A percentile compares a stretch with the other conserved stretches of the same genome.
Conservation (phyloP, 2,888 invertebrate species). For the Heliconius cydno region DNA sequence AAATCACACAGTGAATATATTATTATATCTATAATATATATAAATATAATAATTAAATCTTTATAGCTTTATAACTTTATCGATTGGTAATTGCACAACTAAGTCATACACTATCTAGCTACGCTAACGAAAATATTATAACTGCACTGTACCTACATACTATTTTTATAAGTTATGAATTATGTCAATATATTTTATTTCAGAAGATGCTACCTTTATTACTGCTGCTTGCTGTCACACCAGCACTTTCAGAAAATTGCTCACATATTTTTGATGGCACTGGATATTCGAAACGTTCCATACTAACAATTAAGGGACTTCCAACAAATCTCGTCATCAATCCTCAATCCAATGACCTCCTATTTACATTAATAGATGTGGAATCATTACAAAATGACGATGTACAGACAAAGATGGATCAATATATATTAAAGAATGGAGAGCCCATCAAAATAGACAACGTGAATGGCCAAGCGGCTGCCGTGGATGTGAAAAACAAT, state of each 20-base stretch:
- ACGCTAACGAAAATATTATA: too few relatives aligned
- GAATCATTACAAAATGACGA: conserved; percentile 72
- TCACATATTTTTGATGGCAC: conserved; percentile 60
- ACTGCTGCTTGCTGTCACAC: conserved; percentile 57
- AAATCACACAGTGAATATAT: too few relatives aligned
- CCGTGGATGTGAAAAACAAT: conserved; percentile 63
- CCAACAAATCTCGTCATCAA: conserved; percentile 73
- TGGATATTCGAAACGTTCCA: conserved; percentile 60
- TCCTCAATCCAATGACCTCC: conserved; percentile 62
- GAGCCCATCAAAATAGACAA: conserved; percentile 68
- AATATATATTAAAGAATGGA: conserved; percentile 66
- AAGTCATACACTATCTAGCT: too few relatives aligned
- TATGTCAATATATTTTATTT: background rate
- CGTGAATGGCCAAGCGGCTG: conserved; percentile 71
- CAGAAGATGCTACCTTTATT: conserved; percentile 62
- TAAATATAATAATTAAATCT: too few relatives aligned
- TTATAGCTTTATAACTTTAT: too few relatives aligned
- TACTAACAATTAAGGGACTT: conserved; percentile 72
- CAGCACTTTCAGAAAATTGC: conserved; percentile 64
- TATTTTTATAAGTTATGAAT: too few relatives aligned
- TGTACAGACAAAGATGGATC: conserved; percentile 77
- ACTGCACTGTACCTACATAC: too few relatives aligned
- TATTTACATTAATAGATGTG: conserved; percentile 74
- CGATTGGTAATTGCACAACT: too few relatives aligned
- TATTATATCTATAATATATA: too few relatives aligned